Conservation (phyloP, 2,888 invertebrate genomes). For the Euspilapteryx auroguttella region DNA sequence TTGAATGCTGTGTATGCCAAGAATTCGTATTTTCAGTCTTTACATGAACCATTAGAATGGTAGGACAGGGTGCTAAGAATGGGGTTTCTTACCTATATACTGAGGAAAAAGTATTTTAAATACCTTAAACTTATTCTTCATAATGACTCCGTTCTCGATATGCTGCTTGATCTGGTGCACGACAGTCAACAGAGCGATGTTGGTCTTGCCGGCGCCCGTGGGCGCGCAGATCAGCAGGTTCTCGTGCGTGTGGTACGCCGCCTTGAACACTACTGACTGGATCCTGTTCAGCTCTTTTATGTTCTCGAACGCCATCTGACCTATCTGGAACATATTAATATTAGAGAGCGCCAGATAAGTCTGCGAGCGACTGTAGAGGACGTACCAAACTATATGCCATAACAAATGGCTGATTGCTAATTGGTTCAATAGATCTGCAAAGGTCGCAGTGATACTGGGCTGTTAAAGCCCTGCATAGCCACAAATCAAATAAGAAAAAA, state of each 20-base stretch:
- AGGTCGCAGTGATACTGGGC: too few species aligned
- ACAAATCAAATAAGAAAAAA: too few species aligned
- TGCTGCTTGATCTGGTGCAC: slow-evolving; percentile 88
- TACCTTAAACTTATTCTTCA: slow-evolving; percentile 92
- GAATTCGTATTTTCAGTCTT: too few species aligned
- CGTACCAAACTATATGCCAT: not conserved
- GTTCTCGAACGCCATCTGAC: slow-evolving; percentile 86
- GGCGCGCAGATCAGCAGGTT: slow-evolving; percentile 98
- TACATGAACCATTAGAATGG: too few species aligned
- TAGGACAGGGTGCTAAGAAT: too few species aligned
- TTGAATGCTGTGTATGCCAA: too few species aligned
- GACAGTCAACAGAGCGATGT: slow-evolving; percentile 92
- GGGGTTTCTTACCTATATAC: too few species aligned
- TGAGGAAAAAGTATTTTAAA: too few species aligned
- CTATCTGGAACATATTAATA: slow-evolving; percentile 65
- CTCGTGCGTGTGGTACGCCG: slow-evolving; percentile 95
- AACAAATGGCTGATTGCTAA: not conserved
- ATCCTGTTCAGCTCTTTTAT: slow-evolving; percentile 88
- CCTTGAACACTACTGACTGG: slow-evolving; percentile 93
- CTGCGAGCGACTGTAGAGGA: too few species aligned
- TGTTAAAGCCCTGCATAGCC: too few species aligned
- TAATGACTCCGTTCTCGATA: slow-evolving; percentile 77
- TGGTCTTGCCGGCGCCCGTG: slow-evolving; percentile 99
- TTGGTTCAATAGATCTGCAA: too few species aligned
- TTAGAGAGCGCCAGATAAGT: not conserved